These are phyloP conservation scores for Morbakka virulenta DNA, from an alignment of 30 jellyfish, hydroid and myxozoan species.

Conservation along the genomic window DNA sequence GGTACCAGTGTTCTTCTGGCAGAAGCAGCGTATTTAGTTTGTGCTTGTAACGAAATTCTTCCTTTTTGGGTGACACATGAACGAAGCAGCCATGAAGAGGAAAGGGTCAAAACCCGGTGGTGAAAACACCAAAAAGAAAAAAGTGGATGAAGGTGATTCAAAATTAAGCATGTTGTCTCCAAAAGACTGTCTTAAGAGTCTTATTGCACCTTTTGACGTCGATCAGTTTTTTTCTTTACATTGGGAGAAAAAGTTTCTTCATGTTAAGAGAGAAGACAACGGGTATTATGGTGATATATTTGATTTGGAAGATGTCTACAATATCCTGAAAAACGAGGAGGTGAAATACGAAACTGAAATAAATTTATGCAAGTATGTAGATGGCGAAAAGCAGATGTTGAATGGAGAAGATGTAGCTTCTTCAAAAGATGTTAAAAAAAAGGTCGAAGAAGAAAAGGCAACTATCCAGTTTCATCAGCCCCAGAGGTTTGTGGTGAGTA, in stretches of 20 bases:
- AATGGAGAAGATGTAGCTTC: constrained; percentile 69
- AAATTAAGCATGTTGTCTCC: constrained; percentile 58
- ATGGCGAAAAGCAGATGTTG: constrained; percentile 72
- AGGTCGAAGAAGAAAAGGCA: constrained; percentile 68
- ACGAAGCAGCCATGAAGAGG: not conserved
- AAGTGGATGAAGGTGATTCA: constrained; percentile 20
- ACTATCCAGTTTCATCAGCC: constrained; percentile 93
- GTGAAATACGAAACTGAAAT: constrained; percentile 73
- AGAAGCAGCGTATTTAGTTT: too few species aligned
- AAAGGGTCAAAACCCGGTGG: not conserved
- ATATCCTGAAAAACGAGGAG: constrained; percentile 33
- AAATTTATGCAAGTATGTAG: constrained; percentile 77
- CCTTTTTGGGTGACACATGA: not conserved
- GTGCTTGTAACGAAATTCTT: too few species aligned
- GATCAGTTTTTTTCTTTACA: constrained; percentile 37
- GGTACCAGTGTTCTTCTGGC: too few species aligned
- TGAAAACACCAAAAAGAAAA: constrained; percentile 1
- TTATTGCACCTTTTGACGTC: constrained; percentile 45
- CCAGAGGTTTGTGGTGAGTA: constrained; percentile 80
- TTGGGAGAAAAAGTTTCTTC: constrained; percentile 93
- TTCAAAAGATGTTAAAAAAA: constrained; percentile 48
- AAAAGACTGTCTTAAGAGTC: constrained; percentile 37
- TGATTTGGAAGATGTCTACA: constrained; percentile 23
- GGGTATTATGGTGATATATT: constrained; percentile 75
- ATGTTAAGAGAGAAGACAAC: constrained; percentile 65